Conservation (phyloP, 2,113 vertebrate species). For the Rhombomys opimus region DNA sequence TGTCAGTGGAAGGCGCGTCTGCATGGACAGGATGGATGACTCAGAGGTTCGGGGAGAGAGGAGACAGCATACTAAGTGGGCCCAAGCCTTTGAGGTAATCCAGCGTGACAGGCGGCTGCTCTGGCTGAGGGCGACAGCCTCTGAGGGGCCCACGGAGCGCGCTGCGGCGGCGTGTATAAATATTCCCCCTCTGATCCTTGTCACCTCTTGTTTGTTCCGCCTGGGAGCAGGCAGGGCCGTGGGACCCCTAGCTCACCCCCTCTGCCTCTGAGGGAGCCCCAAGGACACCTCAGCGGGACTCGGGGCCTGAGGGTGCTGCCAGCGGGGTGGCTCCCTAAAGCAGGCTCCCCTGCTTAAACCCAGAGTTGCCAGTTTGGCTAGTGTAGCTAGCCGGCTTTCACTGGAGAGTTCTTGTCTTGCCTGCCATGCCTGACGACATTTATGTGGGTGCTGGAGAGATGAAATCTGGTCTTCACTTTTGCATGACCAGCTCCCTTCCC, state of each 20-base stretch:
- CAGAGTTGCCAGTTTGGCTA: not conserved
- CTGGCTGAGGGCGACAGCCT: conserved; percentile 73
- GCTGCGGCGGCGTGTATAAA: conserved; percentile 68
- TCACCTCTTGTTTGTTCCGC: conserved; percentile 80
- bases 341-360: not conserved
- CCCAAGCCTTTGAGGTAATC: conserved; percentile 79
- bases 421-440: not conserved
- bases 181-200: conserved; percentile 85
- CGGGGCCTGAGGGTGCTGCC: not conserved
- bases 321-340: not conserved
- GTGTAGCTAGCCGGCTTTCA: no score
- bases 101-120: conserved; percentile 82
- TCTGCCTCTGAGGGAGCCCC: not conserved
- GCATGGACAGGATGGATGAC: conserved; percentile 87
- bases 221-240: conserved; percentile 22
- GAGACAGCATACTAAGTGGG: conserved; percentile 81
- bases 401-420: not conserved
- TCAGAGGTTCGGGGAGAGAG: conserved; percentile 85
- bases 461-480: not conserved
- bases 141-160: conserved; percentile 72
- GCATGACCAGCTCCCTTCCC: not conserved
- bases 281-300: fast-evolving
- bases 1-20: conserved; percentile 86
- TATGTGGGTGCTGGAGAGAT: not conserved
- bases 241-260: fast-evolving